Conservation (phyloP, 2,888 invertebrate species). For the Orthosia gracilis region DNA sequence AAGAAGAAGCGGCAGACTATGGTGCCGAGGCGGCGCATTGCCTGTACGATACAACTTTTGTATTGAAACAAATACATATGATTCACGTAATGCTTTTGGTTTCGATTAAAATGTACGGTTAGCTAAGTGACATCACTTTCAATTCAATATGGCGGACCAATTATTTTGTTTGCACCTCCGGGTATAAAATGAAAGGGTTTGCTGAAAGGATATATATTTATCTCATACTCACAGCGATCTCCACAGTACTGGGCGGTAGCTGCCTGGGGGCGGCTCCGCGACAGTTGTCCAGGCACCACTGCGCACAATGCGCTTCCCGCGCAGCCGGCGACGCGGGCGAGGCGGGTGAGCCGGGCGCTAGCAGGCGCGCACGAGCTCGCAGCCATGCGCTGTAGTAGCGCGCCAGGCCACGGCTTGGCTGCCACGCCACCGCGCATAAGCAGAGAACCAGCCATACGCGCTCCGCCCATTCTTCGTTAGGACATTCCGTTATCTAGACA, state of each 20-base stretch:
- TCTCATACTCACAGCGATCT: slow-evolving; percentile 94
- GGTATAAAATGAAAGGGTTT: no score
- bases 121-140: no score
- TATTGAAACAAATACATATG: background rate
- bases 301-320: slow-evolving; percentile 94
- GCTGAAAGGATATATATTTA: no score
- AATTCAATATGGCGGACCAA: no score
- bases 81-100: no score
- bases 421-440: slow-evolving; percentile 97
- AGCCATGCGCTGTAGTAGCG: slow-evolving; percentile 93
- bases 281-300: slow-evolving; percentile 98
- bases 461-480: slow-evolving; percentile 95
- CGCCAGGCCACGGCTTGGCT: slow-evolving; percentile 95
- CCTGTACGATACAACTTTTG: slow-evolving; percentile 86
- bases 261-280: slow-evolving; percentile 96
- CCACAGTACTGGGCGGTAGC: slow-evolving; percentile 97
- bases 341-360: slow-evolving; percentile 53
- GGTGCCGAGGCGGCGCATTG: slow-evolving; percentile 97
- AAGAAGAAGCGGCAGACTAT: slow-evolving; percentile 98
- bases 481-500: slow-evolving; percentile 94
- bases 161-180: no score
- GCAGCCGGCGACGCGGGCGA: slow-evolving; percentile 72
- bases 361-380: slow-evolving; percentile 77
- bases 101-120: no score
- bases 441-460: slow-evolving; percentile 97